A percentile compares a stretch with the other conserved stretches of the same genome.
Conservation (phyloP, 2,888 invertebrate genomes). For the Ecliptopera silaceata region DNA sequence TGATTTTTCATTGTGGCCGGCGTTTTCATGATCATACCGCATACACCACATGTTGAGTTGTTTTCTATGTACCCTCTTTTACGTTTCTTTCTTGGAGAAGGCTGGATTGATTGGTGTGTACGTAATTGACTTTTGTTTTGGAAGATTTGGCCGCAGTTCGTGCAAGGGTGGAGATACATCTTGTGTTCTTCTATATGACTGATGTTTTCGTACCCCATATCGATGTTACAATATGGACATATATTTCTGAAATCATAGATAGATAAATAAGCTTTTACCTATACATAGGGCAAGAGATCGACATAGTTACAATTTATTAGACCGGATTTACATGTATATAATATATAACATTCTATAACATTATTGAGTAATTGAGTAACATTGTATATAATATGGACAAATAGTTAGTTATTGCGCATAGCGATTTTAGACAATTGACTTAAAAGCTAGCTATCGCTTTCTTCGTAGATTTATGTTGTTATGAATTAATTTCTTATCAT, state of each 20-base stretch:
- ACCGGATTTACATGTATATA: too few species aligned
- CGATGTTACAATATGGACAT: conserved; percentile 23
- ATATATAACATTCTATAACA: too few species aligned
- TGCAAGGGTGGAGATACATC: conserved; percentile 3
- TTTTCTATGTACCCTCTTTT: neutral
- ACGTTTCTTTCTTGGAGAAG: neutral
- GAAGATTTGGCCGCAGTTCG: conserved; percentile 11
- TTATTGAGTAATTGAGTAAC: too few species aligned
- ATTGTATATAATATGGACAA: too few species aligned
- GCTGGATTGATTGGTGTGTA: neutral
- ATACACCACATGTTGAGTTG: conserved; percentile 3
- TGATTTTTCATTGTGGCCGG: conserved; percentile 11
- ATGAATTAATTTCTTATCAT: too few species aligned
- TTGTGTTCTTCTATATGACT: conserved; percentile 13
- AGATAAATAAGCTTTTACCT: too few species aligned
- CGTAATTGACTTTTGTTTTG: neutral
- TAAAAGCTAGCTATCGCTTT: too few species aligned
- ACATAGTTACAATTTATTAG: too few species aligned
- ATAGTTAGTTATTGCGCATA: too few species aligned
- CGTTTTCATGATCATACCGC: conserved; percentile 15
- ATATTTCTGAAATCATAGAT: conserved; percentile 21
- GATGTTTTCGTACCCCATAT: neutral
- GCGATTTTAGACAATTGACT: too few species aligned
- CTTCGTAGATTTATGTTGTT: too few species aligned
- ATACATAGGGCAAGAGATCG: too few species aligned